These are phyloP conservation scores for Athalia rosae DNA, from an alignment of 2,888 invertebrate species.

Conservation along the genomic window DNA sequence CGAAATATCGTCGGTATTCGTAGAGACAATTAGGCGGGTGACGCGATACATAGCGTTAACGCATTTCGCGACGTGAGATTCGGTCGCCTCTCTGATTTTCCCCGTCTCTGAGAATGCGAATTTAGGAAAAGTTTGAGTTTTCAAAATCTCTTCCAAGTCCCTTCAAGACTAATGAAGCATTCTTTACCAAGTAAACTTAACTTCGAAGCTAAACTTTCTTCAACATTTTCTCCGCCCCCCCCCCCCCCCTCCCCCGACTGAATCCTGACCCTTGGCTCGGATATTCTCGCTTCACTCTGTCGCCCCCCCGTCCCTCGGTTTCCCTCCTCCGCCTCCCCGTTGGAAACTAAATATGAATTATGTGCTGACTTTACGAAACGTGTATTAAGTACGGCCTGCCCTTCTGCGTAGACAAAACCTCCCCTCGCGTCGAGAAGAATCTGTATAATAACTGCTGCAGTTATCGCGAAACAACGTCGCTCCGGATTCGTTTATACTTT, in stretches of 20 bases:
- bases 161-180: constrained; percentile 54
- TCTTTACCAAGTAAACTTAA: constrained; percentile 54
- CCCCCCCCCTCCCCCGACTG: no score
- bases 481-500: constrained; percentile 50
- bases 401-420: constrained; percentile 45
- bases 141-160: constrained; percentile 40
- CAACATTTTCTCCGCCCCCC: constrained; percentile 39
- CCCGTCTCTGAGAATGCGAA: constrained; percentile 21
- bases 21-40: constrained; percentile 16
- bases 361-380: constrained; percentile 56
- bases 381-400: constrained; percentile 54
- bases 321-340: constrained; percentile 47
- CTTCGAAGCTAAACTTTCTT: constrained; percentile 52
- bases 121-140: constrained; percentile 36
- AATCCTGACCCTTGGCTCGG: constrained; percentile 46
- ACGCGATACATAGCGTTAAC: background rate
- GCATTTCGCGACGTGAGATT: constrained; percentile 9
- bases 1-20: background rate
- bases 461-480: constrained; percentile 12
- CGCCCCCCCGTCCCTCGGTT: constrained; percentile 4
- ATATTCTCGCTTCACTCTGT: constrained; percentile 29
- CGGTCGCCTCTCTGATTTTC: constrained; percentile 20
- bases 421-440: constrained; percentile 32
- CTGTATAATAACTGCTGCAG: constrained; percentile 37
- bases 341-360: constrained; percentile 55